phyloP scores from a whole-genome alignment of 2,888 invertebrate genomes.

The Hipparchia sbordonii region DNA sequence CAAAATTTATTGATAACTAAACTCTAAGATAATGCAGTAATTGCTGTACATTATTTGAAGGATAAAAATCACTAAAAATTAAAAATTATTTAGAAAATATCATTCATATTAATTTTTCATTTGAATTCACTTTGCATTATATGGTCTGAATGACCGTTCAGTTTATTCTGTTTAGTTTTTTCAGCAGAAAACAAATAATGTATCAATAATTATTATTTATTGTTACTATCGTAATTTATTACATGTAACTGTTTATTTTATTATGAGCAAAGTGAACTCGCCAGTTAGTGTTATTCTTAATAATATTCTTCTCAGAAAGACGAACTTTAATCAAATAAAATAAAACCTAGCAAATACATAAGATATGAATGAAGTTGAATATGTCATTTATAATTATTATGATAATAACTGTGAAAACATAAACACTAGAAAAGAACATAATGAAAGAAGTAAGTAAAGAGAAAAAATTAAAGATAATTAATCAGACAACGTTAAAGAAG shows the following conservation, averaged over 20 bases:
- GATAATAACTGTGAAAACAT: neutral
- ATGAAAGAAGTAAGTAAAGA: neutral
- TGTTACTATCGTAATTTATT: too few relatives aligned
- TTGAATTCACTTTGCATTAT: constrained; percentile 15
- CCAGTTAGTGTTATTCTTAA: constrained; percentile 31
- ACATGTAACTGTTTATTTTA: neutral
- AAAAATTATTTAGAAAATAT: constrained; percentile 1
- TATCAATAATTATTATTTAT: neutral
- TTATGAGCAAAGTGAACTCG: constrained; percentile 28
- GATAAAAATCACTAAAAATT: neutral
- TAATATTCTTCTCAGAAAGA: constrained; percentile 17
- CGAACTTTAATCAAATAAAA: neutral
- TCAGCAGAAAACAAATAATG: neutral
- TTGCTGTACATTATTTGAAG: neutral
- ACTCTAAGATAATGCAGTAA: neutral
- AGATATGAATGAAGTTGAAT: neutral
- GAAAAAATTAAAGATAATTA: neutral
- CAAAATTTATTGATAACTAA: neutral
- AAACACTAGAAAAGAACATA: neutral
- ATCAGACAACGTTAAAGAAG: neutral
- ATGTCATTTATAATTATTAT: neutral
- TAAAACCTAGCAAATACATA: neutral
- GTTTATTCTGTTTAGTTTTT: neutral
- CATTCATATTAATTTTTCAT: constrained; percentile 4
- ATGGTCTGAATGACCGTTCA: neutral